Evolutionary conservation across 2,888 invertebrate species (phyloP), one percentile per base, ranked within the genome.

Genomic region (Patella depressa): DNA sequence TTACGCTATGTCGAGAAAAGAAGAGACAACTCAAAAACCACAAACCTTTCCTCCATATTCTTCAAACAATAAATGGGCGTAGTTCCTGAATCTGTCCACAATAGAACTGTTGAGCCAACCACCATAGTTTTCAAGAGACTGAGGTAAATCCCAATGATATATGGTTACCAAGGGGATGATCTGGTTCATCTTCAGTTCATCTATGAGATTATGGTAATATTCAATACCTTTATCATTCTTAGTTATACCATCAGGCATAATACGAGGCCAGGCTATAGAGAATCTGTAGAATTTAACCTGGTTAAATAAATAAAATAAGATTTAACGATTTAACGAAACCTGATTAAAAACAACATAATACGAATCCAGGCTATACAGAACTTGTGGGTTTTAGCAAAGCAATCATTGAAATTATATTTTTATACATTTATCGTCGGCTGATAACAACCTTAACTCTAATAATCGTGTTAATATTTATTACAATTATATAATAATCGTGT

Each of bases 201-300:
- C 93, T 76, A 97, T 95, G 71, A 97, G 91, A 83, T 94, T 93
- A 86, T 94, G 94, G 90, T 97, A 97, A 91, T 96, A 96, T 78
- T 94, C 92, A 14, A 97, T 93, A 24, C 96, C 97, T 2, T 93
- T 93, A 70, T 93, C 92, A 88, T 95, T 97, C 24, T 95, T 75
- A 0, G 81, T 82, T 0, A 88, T 87, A 15, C 90, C 96, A 15
- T 93, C 93, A 0, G 96, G 96, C 82, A 96, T 91, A 72, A 96
- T 93, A 74, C 96, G 92, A 0, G 95, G 91, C 96, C 96, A 96
- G 0, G 95, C 94, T 65, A 93, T 86, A 1, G 92, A 93, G 82
- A 93, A 92, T 59, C 93, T 90, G 82, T 91, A 91, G 45, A 45
- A 45, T 45, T 45, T 45, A 9, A 45, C 45, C 45, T 45, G 45